Evolutionary conservation across 2,888 invertebrate genomes (phyloP).

Genomic region (Diogma glabrata): DNA sequence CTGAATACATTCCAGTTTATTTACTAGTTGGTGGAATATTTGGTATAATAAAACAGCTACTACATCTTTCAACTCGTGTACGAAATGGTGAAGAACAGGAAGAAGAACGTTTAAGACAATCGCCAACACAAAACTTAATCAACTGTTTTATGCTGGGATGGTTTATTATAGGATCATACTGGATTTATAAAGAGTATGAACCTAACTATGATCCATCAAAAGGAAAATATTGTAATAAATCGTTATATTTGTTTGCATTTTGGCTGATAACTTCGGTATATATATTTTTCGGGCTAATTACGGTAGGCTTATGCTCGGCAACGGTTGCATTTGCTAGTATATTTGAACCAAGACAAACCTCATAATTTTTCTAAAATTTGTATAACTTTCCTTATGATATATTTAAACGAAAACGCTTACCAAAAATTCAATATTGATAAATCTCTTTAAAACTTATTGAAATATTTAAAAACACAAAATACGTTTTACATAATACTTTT

Average conservation of each 20-base stretch:
- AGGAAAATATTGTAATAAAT: conserved; percentile 49
- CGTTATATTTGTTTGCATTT: conserved; percentile 56
- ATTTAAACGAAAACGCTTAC: no score
- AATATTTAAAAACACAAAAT: no score
- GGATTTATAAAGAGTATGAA: conserved; percentile 54
- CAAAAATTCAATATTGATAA: no score
- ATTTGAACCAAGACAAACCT: background rate
- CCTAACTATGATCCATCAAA: conserved; percentile 42
- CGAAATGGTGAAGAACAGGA: conserved; percentile 42
- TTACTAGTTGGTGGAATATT: conserved; percentile 53
- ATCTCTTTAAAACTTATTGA: no score
- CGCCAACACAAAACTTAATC: conserved; percentile 43
- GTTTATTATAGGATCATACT: conserved; percentile 59
- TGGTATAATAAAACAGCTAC: conserved; percentile 49
- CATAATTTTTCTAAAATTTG: no score
- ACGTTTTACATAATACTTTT: no score
- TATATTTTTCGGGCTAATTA: conserved; percentile 42
- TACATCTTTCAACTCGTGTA: conserved; percentile 44
- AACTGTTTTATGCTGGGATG: conserved; percentile 55
- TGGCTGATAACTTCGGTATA: conserved; percentile 56
- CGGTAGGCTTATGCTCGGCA: conserved; percentile 22
- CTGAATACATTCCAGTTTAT: conserved; percentile 56
- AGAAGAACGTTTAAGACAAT: conserved; percentile 41
- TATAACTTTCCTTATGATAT: no score
- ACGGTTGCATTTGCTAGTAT: conserved; percentile 3